Evolutionary conservation across 2,888 invertebrate species (phyloP), one percentile per base, ranked within the genome.

Genomic region (Hypomecis punctinalis): DNA sequence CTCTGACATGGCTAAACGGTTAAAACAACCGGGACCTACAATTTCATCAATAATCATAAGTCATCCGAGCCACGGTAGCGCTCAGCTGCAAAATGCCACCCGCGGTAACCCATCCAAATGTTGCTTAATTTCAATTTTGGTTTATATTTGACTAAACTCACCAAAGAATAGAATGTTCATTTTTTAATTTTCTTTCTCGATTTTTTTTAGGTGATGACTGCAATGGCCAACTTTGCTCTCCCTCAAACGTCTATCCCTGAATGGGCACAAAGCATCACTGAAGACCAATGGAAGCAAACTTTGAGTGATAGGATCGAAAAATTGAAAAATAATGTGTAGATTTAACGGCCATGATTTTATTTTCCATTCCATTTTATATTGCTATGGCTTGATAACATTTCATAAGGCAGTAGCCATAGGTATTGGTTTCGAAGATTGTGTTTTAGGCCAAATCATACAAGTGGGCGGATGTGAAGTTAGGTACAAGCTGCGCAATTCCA

Each of bases 241-340:
- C 96, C 96, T 4, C 87, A 92, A 48, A 92, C 94, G 39, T 94
- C 95, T 13, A 95, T 96, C 80, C 96, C 96, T 7, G 95, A 95
- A 73, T 96, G 96, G 96, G 96, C 96, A 0, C 94, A 94, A 62
- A 93, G 93, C 68, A 93, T 96, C 70, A 94, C 95, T 1, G 96
- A 96, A 76, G 95, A 96, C 45, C 94, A 96, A 74, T 96, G 96
- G 96, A 95, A 95, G 77, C 91, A 95, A 70, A 94, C 94, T 63
- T 89, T 96, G 6, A 91, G 94, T 73, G 94, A 94, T 72, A 93
- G 93, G 74, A 94, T 95, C 82, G 89, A 92, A 67, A 86, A 77
- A 72, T 75, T 91, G 55, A 86, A 83, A 68, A 82, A 73, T 61
- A 90, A 89, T 13, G 13, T 36, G 3, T 71, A 84, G 82, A 74